Conservation (phyloP, 37 sponge, comb jelly and placozoan species). For the Cliona cf. orientalis region DNA sequence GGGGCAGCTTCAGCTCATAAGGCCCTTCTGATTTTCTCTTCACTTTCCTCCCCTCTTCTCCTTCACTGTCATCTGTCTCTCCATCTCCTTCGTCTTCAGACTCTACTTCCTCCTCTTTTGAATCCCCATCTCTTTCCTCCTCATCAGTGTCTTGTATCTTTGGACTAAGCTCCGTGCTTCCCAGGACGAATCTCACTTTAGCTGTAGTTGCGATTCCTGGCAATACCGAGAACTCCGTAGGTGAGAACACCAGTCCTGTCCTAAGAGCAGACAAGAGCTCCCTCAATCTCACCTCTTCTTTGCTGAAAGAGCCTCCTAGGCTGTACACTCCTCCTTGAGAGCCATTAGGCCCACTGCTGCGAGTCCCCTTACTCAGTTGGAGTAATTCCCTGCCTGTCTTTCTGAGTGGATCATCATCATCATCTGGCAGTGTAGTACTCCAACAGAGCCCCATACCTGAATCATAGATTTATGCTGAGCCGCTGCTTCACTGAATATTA, state of each 20-base stretch:
- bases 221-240: constrained; percentile 23
- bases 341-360: too few species aligned
- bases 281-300: constrained; percentile 11
- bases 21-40: neutral
- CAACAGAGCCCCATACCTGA: neutral
- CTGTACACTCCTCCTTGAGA: too few species aligned
- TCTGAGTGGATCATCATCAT: constrained; percentile 10
- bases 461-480: too few species aligned
- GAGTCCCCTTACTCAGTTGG: too few species aligned
- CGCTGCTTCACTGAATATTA: too few species aligned
- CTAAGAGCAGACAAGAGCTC: constrained; percentile 19
- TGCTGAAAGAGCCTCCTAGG: too few species aligned
- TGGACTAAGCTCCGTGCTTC: constrained; percentile 7
- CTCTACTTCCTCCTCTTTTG: neutral
- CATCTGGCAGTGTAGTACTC: neutral
- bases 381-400: too few species aligned
- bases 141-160: neutral
- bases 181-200: constrained; percentile 17
- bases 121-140: neutral
- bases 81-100: neutral
- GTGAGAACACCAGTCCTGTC: constrained; percentile 19
- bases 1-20: constrained; percentile 1
- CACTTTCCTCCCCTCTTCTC: neutral
- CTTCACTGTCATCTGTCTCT: neutral
- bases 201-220: constrained; percentile 38